phyloP scores from a whole-genome alignment of 2,888 invertebrate genomes.

The Blomia tropicalis region DNA sequence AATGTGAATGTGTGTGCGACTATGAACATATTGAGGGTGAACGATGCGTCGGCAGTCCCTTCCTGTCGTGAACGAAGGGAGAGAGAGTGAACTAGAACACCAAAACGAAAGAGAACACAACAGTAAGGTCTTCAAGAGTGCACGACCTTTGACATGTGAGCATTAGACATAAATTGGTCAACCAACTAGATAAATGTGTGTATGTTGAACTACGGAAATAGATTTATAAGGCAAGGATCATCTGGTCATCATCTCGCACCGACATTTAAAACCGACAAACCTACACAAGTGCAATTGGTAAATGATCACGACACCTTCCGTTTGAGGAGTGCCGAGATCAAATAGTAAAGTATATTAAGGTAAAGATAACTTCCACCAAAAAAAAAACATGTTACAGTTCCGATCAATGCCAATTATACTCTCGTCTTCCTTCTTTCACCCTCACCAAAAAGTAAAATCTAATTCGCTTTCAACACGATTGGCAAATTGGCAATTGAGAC shows the following conservation, averaged over 20 bases:
- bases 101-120: neutral
- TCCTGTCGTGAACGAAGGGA: neutral
- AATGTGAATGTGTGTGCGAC: neutral
- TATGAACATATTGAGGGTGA: no score
- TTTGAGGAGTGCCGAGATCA: neutral
- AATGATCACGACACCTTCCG: constrained; percentile 5
- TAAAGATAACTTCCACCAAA: no score
- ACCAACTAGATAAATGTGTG: constrained; percentile 5
- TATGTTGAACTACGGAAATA: neutral
- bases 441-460: no score
- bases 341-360: no score
- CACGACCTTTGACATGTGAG: constrained; percentile 5
- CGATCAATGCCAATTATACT: no score
- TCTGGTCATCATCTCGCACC: neutral
- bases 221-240: neutral
- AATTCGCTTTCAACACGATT: no score
- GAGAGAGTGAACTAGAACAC: neutral
- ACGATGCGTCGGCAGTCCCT: constrained; percentile 3
- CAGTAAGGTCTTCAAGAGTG: neutral
- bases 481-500: no score
- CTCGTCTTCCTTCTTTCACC: no score
- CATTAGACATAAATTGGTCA: constrained; percentile 8
- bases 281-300: neutral
- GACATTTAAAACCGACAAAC: neutral
- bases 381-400: no score